phyloP scores from a whole-genome alignment of 2,888 invertebrate genomes.

The Serripes groenlandicus region DNA sequence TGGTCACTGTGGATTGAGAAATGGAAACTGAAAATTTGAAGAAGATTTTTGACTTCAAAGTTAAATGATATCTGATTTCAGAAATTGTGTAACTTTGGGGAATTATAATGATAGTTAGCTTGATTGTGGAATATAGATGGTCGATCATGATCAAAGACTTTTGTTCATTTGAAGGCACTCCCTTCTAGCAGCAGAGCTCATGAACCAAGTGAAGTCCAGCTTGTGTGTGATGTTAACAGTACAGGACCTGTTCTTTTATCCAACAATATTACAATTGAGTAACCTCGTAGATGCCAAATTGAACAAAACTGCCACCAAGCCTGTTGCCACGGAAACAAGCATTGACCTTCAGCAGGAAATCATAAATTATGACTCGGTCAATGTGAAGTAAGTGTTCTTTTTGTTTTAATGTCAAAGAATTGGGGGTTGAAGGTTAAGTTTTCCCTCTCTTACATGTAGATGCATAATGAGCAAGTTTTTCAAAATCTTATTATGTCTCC shows the following conservation, averaged over 20 bases:
- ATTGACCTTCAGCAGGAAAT: slow-evolving; percentile 85
- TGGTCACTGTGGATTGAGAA: too few species aligned
- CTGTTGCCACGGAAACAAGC: slow-evolving; percentile 36
- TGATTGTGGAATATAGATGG: too few species aligned
- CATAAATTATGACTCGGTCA: slow-evolving; percentile 83
- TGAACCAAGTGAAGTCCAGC: slow-evolving; percentile 77
- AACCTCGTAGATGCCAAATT: slow-evolving; percentile 81
- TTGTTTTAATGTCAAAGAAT: neutral
- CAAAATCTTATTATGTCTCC: too few species aligned
- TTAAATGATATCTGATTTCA: too few species aligned
- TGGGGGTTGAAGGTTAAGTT: too few species aligned
- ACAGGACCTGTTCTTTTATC: slow-evolving; percentile 85
- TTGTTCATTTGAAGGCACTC: slow-evolving; percentile 84
- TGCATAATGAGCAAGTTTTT: too few species aligned
- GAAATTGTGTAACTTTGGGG: too few species aligned
- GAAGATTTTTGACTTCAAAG: too few species aligned
- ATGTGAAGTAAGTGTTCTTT: slow-evolving; percentile 75
- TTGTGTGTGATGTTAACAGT: slow-evolving; percentile 83
- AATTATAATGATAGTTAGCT: too few species aligned
- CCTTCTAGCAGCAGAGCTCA: slow-evolving; percentile 85
- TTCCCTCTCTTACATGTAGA: too few species aligned
- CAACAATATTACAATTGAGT: slow-evolving; percentile 84
- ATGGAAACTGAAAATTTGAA: too few species aligned
- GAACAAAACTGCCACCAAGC: slow-evolving; percentile 33
- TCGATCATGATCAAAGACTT: too few species aligned